Evolutionary conservation across 1,140 invertebrate genomes (phyloP).

Genomic region (Drosophila tani): DNA sequence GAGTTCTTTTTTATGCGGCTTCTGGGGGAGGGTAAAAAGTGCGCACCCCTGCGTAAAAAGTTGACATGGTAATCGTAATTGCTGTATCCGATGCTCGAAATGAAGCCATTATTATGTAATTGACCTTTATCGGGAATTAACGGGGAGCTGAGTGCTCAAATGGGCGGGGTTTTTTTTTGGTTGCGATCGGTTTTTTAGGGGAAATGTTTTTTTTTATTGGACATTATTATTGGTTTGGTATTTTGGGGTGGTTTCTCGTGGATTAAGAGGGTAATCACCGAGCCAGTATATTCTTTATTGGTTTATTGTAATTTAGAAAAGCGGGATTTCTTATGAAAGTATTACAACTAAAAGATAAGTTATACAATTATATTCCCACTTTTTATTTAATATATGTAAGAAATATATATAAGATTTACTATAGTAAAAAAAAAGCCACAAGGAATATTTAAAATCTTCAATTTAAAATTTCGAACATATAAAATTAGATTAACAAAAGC

Average conservation of each 20-base stretch:
- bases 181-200: conserved; percentile 29
- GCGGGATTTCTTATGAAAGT: neutral
- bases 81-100: conserved; percentile 37
- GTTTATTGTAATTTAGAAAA: neutral
- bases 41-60: conserved; percentile 25
- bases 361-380: no score
- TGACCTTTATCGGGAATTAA: conserved; percentile 39
- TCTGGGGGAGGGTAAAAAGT: conserved; percentile 41
- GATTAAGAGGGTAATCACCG: neutral
- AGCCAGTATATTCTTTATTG: neutral
- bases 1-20: conserved; percentile 52
- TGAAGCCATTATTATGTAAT: conserved; percentile 61
- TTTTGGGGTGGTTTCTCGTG: neutral
- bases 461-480: no score
- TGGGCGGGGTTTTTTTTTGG: conserved; percentile 29
- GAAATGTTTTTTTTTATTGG: neutral
- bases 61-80: conserved; percentile 75
- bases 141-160: conserved; percentile 11
- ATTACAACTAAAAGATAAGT: neutral
- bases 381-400: no score
- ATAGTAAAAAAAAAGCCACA: no score
- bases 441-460: no score
- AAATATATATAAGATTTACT: no score
- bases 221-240: neutral
- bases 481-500: no score